These are phyloP conservation scores for Amphipyra tragopoginis DNA, from an alignment of 2,888 invertebrate species.

Conservation along the genomic window DNA sequence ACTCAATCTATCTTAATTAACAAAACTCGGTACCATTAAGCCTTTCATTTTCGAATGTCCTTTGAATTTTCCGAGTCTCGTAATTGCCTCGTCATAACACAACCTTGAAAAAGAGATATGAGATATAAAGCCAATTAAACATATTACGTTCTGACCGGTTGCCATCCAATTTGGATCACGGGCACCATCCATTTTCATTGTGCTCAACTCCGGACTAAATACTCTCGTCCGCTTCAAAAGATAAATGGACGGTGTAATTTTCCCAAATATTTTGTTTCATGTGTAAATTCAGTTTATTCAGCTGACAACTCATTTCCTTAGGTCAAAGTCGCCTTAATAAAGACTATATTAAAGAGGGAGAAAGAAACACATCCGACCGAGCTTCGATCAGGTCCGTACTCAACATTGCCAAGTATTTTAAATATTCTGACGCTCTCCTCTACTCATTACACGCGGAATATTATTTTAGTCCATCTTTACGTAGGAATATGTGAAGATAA, in stretches of 20 bases:
- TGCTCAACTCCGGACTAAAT: constrained; percentile 43
- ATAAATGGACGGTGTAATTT: constrained; percentile 57
- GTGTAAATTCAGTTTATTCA: constrained; percentile 7
- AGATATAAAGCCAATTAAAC: constrained; percentile 53
- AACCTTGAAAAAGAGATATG: constrained; percentile 50
- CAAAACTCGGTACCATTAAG: neutral
- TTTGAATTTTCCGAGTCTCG: constrained; percentile 28
- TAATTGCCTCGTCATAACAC: constrained; percentile 47
- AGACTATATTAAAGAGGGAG: constrained; percentile 15
- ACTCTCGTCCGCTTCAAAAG: constrained; percentile 43
- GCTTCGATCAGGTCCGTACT: constrained; percentile 9
- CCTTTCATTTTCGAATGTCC: constrained; percentile 8
- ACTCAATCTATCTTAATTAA: constrained; percentile 32
- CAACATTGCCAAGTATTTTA: constrained; percentile 49
- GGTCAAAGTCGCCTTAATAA: constrained; percentile 39
- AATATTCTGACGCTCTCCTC: constrained; percentile 17
- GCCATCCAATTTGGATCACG: constrained; percentile 42
- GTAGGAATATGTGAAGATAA: constrained; percentile 48
- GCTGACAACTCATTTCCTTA: constrained; percentile 29
- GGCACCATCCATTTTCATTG: constrained; percentile 63
- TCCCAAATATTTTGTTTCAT: constrained; percentile 33
- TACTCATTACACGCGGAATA: constrained; percentile 26
- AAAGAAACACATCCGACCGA: constrained; percentile 23
- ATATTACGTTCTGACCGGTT: constrained; percentile 37
- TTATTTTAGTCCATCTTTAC: constrained; percentile 54